phyloP scores from a whole-genome alignment of 2,888 invertebrate genomes.

The Cheilosia scutellata region DNA sequence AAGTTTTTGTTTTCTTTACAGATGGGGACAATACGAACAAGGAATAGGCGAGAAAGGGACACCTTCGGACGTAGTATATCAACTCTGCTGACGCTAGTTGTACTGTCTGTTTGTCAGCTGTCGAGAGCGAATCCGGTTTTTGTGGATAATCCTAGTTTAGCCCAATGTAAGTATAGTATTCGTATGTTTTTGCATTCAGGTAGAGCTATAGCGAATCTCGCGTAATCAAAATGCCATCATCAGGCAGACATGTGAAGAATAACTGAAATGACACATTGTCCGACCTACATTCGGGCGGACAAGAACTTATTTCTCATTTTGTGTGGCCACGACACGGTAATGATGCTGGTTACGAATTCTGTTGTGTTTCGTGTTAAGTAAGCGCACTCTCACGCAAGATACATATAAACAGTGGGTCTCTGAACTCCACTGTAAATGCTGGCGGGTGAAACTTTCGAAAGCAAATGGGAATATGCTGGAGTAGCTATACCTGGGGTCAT shows the following conservation, averaged over 20 bases:
- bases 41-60: constrained; percentile 56
- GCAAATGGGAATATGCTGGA: constrained; percentile 17
- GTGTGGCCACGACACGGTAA: constrained; percentile 11
- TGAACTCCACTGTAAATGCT: constrained; percentile 35
- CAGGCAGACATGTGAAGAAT: constrained; percentile 56
- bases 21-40: constrained; percentile 80
- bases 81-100: constrained; percentile 66
- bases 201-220: constrained; percentile 26
- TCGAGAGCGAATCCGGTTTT: constrained; percentile 82
- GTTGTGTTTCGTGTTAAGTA: constrained; percentile 47
- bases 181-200: constrained; percentile 44
- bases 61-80: constrained; percentile 39
- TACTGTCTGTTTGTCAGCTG: constrained; percentile 78
- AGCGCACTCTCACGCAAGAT: constrained; percentile 11
- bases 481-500: constrained; percentile 27
- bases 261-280: constrained; percentile 64
- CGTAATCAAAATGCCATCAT: constrained; percentile 66
- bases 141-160: constrained; percentile 84
- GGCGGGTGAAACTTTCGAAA: constrained; percentile 61
- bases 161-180: constrained; percentile 83
- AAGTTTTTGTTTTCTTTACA: constrained; percentile 76
- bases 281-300: constrained; percentile 63
- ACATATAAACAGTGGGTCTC: background rate
- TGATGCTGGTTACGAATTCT: constrained; percentile 55
- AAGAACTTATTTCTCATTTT: constrained; percentile 42